Evolutionary conservation across 1,140 invertebrate species (phyloP), one percentile per base, ranked within the genome.

Genomic region (Aphelenchoides avenae): DNA sequence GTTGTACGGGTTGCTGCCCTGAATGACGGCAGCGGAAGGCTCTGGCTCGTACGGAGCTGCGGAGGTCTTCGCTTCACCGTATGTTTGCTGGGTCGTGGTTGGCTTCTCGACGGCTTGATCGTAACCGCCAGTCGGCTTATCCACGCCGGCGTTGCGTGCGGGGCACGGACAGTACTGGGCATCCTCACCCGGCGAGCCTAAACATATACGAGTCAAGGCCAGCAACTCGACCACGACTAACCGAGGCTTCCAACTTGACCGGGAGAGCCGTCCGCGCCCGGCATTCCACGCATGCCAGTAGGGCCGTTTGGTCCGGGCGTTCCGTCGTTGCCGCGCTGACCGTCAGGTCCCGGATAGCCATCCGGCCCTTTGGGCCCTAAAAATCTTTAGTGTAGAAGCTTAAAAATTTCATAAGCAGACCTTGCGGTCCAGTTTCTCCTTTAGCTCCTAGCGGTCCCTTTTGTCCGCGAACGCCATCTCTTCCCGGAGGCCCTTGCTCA

Each of bases 161-260:
- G 65, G 65, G 30, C 65, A 68, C 29, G 67, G 67, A 50, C 65
- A 68, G 48, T 68, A 68, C 31, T 71, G 57, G 11, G 57, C 57
- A 47, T 59, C 57, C 29, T 59, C 57, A 13, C 57, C 57, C 22
- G 57, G 57, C 13, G n/a, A n/a, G n/a, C n/a, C n/a, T n/a, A n/a
- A n/a, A n/a, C n/a, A n/a, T n/a, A n/a, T n/a, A n/a, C n/a, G n/a
- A n/a, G n/a, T n/a, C n/a, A n/a, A n/a, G n/a, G n/a, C n/a, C n/a
- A n/a, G n/a, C n/a, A n/a, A n/a, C n/a, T n/a, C n/a, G n/a, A n/a
- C n/a, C n/a, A n/a, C n/a, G 11, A n/a, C 1, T 34, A 43, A 40
- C 63, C 60, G 5, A 43, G 29, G 7, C 27, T 41, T 29, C 65
- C 65, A 9, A 52, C 53, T 3, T 53, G 22, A 4, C 65, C 65